Percentiles rank a stretch among this genome's conserved stretches.
Evolutionary conservation across 2,888 invertebrate genomes (phyloP).

Genomic region (Sinelater perroti): DNA sequence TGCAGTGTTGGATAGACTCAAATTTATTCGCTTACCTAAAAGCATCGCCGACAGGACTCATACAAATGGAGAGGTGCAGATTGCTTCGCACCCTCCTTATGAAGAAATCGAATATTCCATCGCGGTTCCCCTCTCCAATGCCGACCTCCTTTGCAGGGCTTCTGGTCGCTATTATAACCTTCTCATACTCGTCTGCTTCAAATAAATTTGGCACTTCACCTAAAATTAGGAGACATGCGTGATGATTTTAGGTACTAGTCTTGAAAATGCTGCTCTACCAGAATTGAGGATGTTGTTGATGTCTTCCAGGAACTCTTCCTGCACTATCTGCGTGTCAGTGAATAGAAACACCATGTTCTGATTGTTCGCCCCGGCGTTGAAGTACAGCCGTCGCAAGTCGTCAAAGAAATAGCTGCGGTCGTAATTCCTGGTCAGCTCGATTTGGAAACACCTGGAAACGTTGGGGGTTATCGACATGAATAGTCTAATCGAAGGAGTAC

Average conservation of each 20-base stretch:
- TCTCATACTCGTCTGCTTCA: constrained; percentile 86
- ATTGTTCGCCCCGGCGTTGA: constrained; percentile 77
- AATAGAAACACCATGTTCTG: constrained; percentile 85
- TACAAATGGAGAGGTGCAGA: constrained; percentile 86
- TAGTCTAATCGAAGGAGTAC: constrained; percentile 46
- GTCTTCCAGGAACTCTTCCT: constrained; percentile 91
- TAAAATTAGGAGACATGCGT: constrained; percentile 49
- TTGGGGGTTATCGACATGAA: neutral
- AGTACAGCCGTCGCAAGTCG: constrained; percentile 82
- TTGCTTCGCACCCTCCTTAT: constrained; percentile 84
- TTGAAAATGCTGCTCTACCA: constrained; percentile 61
- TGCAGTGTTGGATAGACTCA: neutral
- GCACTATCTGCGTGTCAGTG: constrained; percentile 89
- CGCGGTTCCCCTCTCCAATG: constrained; percentile 72
- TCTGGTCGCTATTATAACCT: constrained; percentile 79
- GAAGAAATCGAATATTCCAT: constrained; percentile 85
- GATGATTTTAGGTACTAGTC: neutral
- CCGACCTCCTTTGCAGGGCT: constrained; percentile 75
- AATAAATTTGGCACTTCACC: constrained; percentile 93
- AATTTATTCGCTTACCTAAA: constrained; percentile 68
- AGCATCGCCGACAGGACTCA: constrained; percentile 90
- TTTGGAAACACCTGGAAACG: constrained; percentile 79
- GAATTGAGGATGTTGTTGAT: constrained; percentile 92
- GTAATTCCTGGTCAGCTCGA: constrained; percentile 86
- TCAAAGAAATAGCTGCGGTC: constrained; percentile 86